These are phyloP conservation scores for Phalangium opilio DNA, from an alignment of 2,888 invertebrate genomes.

Conservation along the genomic window DNA sequence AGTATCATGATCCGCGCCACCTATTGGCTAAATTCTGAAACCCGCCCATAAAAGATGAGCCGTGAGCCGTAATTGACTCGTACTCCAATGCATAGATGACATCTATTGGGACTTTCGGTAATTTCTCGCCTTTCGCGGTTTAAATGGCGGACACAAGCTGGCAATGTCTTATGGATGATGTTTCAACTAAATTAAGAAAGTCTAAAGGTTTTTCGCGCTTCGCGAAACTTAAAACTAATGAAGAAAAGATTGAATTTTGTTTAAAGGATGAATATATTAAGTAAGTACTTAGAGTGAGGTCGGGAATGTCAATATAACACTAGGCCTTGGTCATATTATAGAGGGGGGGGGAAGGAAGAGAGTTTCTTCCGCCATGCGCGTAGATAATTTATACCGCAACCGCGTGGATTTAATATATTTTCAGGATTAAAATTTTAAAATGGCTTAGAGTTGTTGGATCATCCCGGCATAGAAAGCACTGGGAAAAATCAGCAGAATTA, in stretches of 20 bases:
- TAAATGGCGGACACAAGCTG: slow-evolving; percentile 9
- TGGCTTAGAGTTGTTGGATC: slow-evolving; percentile 16
- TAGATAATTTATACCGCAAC: no score
- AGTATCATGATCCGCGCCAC: no score
- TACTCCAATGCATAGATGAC: no score
- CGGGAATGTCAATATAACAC: no score
- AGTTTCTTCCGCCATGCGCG: no score
- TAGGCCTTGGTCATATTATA: no score
- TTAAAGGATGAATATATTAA: slow-evolving; percentile 12
- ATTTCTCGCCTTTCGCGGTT: no score
- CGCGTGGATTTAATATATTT: neutral
- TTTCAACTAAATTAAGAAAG: slow-evolving; percentile 11
- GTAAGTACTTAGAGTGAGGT: neutral
- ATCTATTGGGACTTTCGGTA: no score
- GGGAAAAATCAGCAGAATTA: slow-evolving; percentile 20
- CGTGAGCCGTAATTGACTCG: no score
- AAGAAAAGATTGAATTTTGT: slow-evolving; percentile 16
- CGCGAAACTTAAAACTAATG: slow-evolving; percentile 14
- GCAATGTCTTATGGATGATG: slow-evolving; percentile 16
- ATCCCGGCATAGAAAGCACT: slow-evolving; percentile 18
- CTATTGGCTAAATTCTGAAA: no score
- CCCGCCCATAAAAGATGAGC: no score
- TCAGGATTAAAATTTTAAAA: slow-evolving; percentile 13
- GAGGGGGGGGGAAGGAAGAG: no score
- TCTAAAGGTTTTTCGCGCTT: slow-evolving; percentile 12